Conservation (phyloP, 2,888 invertebrate species). For the Nemotelus pantherinus region DNA sequence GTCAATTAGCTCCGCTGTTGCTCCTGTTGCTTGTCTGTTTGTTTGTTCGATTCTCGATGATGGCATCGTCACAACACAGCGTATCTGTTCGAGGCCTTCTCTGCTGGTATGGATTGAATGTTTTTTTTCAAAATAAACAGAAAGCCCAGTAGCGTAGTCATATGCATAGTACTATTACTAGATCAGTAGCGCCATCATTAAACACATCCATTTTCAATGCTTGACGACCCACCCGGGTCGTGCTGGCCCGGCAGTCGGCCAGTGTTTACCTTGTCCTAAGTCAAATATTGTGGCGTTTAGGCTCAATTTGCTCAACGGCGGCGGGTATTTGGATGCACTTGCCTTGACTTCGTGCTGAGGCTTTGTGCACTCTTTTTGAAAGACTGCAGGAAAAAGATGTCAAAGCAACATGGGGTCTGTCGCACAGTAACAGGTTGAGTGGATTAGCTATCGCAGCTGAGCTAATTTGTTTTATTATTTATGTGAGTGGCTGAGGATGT, state of each 20-base stretch:
- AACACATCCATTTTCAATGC: too few species aligned
- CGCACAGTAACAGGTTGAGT: not conserved
- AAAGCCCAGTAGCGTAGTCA: not conserved
- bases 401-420: not conserved
- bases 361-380: not conserved
- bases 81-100: too few species aligned
- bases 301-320: not conserved
- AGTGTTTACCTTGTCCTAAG: slow-evolving; percentile 16
- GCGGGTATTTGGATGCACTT: not conserved
- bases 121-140: not conserved
- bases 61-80: too few species aligned
- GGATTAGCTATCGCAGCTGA: not conserved
- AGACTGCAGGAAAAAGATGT: not conserved
- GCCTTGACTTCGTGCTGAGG: not conserved
- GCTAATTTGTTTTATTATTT: not conserved
- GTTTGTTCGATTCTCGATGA: too few species aligned
- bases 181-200: too few species aligned
- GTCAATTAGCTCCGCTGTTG: not conserved
- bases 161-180: not conserved
- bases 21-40: not conserved
- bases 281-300: not conserved
- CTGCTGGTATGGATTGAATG: not conserved
- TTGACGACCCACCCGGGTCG: too few species aligned
- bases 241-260: too few species aligned
- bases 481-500: too few species aligned